Percentiles rank a stretch among this genome's conserved stretches.
Evolutionary conservation across 64 coral and sea anemone genomes (phyloP).

Genomic region (Hydrozoanthus tunicans): DNA sequence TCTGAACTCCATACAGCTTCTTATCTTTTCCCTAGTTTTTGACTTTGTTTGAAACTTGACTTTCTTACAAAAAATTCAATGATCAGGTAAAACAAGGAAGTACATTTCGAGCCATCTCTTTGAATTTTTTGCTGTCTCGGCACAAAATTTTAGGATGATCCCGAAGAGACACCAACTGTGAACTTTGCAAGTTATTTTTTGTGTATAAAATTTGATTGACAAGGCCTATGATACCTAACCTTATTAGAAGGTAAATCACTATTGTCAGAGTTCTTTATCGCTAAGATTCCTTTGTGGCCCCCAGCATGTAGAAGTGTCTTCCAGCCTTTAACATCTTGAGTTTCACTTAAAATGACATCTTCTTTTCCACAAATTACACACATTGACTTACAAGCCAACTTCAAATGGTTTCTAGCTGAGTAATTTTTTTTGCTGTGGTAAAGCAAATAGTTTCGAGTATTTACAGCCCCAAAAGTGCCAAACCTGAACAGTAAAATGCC

Average conservation of each 20-base stretch:
- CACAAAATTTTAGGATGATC: too few species aligned
- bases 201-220: background rate
- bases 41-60: too few species aligned
- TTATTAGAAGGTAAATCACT: background rate
- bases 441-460: too few species aligned
- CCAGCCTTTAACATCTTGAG: background rate
- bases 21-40: too few species aligned
- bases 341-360: background rate
- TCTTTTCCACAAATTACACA: conserved; percentile 11
- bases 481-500: too few species aligned
- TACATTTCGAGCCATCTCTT: too few species aligned
- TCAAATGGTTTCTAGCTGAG: background rate
- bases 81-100: too few species aligned
- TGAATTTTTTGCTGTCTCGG: too few species aligned
- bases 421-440: too few species aligned
- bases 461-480: too few species aligned
- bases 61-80: too few species aligned
- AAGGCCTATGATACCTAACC: conserved; percentile 4
- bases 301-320: background rate
- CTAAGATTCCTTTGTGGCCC: conserved; percentile 1
- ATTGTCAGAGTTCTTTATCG: conserved; percentile 1
- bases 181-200: background rate
- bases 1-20: too few species aligned
- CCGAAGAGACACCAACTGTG: background rate
- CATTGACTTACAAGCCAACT: background rate